Evolutionary conservation across 2,113 vertebrate species (phyloP).

Genomic region (Trichomycterus rosablanca): DNA sequence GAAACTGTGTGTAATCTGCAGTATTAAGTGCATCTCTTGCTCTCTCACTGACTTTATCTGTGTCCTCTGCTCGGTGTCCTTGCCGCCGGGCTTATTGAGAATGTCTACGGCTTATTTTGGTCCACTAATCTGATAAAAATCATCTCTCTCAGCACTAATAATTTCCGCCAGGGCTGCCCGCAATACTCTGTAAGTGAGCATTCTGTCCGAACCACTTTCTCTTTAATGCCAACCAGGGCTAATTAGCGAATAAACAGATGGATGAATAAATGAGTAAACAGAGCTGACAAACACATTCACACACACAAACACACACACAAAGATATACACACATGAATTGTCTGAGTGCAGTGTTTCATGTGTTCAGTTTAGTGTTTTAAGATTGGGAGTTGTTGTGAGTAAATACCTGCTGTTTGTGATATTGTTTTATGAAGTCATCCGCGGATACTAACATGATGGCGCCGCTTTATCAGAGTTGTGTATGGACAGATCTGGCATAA

Average conservation of each 20-base stretch:
- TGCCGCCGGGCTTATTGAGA: constrained; percentile 24
- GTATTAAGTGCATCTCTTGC: constrained; percentile 30
- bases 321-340: neutral
- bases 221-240: constrained; percentile 3
- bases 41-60: neutral
- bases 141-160: constrained; percentile 18
- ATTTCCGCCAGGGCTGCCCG: constrained; percentile 9
- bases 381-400: constrained; percentile 4
- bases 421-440: constrained; percentile 10
- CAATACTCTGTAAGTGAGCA: constrained; percentile 2
- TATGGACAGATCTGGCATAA: too few relatives aligned
- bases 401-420: constrained; percentile 3
- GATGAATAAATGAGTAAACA: constrained; percentile 19
- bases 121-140: constrained; percentile 36
- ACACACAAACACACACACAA: constrained; percentile 3
- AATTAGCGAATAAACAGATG: constrained; percentile 28
- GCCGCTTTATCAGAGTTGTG: too few relatives aligned
- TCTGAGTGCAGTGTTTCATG: neutral
- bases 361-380: too few relatives aligned
- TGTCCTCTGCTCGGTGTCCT: constrained; percentile 17
- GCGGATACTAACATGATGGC: neutral
- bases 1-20: neutral
- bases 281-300: constrained; percentile 3
- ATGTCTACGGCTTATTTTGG: constrained; percentile 34
- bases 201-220: neutral